Evolutionary conservation across 2,888 invertebrate species (phyloP).

Genomic region (Perizoma affinitatum): DNA sequence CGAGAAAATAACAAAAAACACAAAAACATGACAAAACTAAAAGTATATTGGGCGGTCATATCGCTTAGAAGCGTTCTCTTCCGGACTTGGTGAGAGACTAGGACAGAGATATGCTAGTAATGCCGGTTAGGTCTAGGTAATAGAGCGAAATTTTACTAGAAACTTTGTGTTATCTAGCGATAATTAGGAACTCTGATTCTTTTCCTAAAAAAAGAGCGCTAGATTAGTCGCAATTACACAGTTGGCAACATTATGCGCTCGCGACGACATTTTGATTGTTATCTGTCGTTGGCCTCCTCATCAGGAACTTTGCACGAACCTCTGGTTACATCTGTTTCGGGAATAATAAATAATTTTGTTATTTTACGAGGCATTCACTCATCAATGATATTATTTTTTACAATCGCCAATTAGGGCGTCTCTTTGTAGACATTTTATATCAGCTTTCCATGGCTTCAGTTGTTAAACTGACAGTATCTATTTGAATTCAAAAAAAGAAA

Average conservation of each 20-base stretch:
- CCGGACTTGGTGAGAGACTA: too few relatives aligned
- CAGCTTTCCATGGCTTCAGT: background rate
- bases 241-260: constrained; percentile 7
- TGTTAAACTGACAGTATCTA: background rate
- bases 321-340: constrained; percentile 22
- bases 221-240: constrained; percentile 2
- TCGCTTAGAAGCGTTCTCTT: too few relatives aligned
- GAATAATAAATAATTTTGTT: constrained; percentile 19
- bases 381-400: constrained; percentile 14
- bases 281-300: constrained; percentile 44
- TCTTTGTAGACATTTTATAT: constrained; percentile 10
- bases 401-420: constrained; percentile 15
- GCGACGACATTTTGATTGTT: constrained; percentile 42
- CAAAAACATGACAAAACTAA: too few relatives aligned
- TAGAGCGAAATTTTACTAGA: too few relatives aligned
- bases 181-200: too few relatives aligned
- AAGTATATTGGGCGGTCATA: too few relatives aligned
- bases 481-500: too few relatives aligned
- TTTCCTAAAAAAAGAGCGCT: background rate
- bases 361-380: constrained; percentile 24
- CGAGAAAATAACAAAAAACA: too few relatives aligned
- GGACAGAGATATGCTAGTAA: too few relatives aligned
- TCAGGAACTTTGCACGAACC: constrained; percentile 16
- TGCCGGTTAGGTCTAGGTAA: too few relatives aligned
- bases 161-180: too few relatives aligned